These are phyloP conservation scores for Enoplosus armatus DNA, from an alignment of 2,797 vertebrate genomes.

Conservation along the genomic window DNA sequence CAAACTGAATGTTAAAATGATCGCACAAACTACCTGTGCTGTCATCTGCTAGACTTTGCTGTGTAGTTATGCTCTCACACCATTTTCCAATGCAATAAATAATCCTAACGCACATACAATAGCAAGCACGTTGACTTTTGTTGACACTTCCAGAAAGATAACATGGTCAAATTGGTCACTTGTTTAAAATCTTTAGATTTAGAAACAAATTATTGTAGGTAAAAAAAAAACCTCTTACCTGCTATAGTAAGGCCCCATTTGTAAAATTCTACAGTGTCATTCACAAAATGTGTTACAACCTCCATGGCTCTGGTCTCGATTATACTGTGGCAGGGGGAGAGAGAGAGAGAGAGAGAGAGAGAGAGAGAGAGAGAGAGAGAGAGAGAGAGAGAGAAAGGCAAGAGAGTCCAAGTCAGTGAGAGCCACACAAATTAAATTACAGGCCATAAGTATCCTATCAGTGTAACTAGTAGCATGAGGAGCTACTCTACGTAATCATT, in stretches of 20 bases:
- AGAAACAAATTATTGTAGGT: not conserved
- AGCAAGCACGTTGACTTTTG: not conserved
- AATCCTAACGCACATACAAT: not conserved
- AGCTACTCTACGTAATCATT: not conserved
- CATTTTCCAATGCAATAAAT: not conserved
- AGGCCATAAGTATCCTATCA: constrained; percentile 31
- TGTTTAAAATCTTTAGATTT: not conserved
- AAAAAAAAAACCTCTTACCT: constrained; percentile 84
- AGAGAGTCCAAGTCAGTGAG: constrained; percentile 19
- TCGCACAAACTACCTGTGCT: not conserved
- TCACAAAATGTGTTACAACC: constrained; percentile 90
- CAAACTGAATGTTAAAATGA: not conserved
- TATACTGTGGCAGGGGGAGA: constrained; percentile 74
- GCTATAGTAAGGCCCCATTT: constrained; percentile 97
- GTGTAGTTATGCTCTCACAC: not conserved
- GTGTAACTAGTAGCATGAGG: constrained; percentile 35
- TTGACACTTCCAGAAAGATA: not conserved
- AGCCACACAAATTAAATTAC: constrained; percentile 51
- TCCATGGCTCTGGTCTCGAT: constrained; percentile 88
- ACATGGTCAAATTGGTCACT: not conserved
- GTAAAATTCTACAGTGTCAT: constrained; percentile 95
- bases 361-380: not conserved
- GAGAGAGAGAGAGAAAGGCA: no score
- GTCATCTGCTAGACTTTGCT: not conserved
- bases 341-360: not conserved